These are phyloP conservation scores for Ligdia adustata DNA, from an alignment of 2,888 invertebrate species.

Conservation along the genomic window DNA sequence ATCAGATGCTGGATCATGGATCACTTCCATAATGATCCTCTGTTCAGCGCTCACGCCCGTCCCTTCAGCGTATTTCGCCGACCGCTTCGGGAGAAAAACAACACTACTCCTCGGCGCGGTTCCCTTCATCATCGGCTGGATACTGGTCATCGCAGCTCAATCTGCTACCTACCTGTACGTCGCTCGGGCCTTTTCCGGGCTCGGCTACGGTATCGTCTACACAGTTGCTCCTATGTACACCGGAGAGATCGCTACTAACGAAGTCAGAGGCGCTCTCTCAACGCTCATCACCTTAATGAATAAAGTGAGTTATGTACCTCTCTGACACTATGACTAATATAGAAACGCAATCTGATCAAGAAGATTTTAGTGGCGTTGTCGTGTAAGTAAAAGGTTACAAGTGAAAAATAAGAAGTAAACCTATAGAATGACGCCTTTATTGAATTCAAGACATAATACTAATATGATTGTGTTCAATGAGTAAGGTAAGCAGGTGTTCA, in stretches of 20 bases:
- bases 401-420: too few species aligned
- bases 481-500: slow-evolving; percentile 26
- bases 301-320: slow-evolving; percentile 81
- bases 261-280: slow-evolving; percentile 85
- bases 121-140: slow-evolving; percentile 86
- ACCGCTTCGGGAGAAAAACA: slow-evolving; percentile 87
- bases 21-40: slow-evolving; percentile 86
- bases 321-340: too few species aligned
- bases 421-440: too few species aligned
- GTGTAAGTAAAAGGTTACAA: too few species aligned
- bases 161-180: slow-evolving; percentile 83
- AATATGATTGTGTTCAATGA: too few species aligned
- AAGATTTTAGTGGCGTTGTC: too few species aligned
- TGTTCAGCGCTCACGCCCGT: slow-evolving; percentile 86
- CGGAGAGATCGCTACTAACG: slow-evolving; percentile 85
- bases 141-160: slow-evolving; percentile 84
- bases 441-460: too few species aligned
- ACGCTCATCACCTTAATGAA: slow-evolving; percentile 84
- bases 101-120: slow-evolving; percentile 85
- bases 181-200: slow-evolving; percentile 85
- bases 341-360: too few species aligned
- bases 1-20: slow-evolving; percentile 83
- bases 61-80: slow-evolving; percentile 85
- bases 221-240: slow-evolving; percentile 86
- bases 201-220: slow-evolving; percentile 86